Evolutionary conservation across 2,888 invertebrate species (phyloP).

Genomic region (Apoderus coryli): DNA sequence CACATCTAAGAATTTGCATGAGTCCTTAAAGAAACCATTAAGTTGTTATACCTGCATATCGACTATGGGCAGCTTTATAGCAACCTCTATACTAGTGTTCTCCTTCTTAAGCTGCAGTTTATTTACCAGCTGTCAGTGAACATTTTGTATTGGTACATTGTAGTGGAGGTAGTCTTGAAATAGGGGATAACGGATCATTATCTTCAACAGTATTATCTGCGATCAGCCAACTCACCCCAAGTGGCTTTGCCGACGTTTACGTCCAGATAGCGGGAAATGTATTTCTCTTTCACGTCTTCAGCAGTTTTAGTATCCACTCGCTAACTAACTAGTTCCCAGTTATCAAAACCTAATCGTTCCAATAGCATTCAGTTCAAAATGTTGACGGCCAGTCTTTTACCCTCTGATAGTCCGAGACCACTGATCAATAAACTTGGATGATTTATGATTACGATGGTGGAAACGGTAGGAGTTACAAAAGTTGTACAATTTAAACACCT

Average conservation of each 20-base stretch:
- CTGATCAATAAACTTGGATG: conserved; percentile 81
- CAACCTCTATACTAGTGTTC: conserved; percentile 80
- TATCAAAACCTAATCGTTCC: conserved; percentile 89
- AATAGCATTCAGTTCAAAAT: conserved; percentile 83
- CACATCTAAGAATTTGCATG: no score
- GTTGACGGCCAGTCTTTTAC: conserved; percentile 79
- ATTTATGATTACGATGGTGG: conserved; percentile 76
- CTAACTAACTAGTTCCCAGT: conserved; percentile 89
- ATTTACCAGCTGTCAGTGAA: conserved; percentile 77
- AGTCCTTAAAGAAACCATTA: no score
- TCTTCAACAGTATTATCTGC: conserved; percentile 57
- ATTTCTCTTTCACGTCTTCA: conserved; percentile 90
- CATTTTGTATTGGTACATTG: conserved; percentile 78
- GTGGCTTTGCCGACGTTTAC: conserved; percentile 82
- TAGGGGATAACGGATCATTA: conserved; percentile 55
- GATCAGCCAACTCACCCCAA: conserved; percentile 60
- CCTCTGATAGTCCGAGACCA: conserved; percentile 66
- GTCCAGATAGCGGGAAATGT: conserved; percentile 72
- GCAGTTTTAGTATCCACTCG: conserved; percentile 77
- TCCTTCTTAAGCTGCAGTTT: conserved; percentile 61
- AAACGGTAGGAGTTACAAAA: no score
- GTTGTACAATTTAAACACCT: no score
- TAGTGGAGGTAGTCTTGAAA: conserved; percentile 57
- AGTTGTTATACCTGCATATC: conserved; percentile 82
- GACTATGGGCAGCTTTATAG: conserved; percentile 79